Conservation (phyloP, 2,797 vertebrate species). For the Enteromius afrohamiltoni region DNA sequence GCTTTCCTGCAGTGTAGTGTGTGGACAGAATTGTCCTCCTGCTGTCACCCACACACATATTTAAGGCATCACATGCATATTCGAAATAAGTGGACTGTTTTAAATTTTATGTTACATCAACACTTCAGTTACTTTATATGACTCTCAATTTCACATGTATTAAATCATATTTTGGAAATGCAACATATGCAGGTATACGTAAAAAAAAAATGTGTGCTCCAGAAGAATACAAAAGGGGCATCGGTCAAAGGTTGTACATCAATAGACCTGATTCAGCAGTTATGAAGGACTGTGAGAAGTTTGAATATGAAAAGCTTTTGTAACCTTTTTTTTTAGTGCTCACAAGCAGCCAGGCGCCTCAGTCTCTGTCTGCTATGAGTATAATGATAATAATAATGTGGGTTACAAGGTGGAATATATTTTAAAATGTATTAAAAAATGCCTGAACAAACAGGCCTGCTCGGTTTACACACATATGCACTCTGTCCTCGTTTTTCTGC, state of each 20-base stretch:
- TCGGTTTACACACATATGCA: background rate
- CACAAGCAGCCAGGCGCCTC: background rate
- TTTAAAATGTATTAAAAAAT: background rate
- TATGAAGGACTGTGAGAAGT: background rate
- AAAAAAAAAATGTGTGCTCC: background rate
- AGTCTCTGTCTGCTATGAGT: background rate
- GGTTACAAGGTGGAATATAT: constrained; percentile 26
- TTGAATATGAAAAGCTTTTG: background rate
- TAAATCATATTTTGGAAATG: background rate
- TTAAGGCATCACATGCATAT: background rate
- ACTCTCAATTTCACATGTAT: background rate
- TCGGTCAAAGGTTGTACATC: background rate
- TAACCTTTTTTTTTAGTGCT: background rate
- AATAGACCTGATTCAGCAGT: constrained; percentile 18
- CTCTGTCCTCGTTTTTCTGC: background rate
- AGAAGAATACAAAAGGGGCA: background rate
- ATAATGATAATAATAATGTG: background rate
- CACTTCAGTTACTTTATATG: background rate
- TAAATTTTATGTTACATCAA: background rate
- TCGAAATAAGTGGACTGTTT: background rate
- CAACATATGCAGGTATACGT: background rate
- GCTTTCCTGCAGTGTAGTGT: background rate
- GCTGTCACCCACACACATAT: background rate
- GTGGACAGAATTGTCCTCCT: background rate
- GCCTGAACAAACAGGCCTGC: background rate